These are phyloP conservation scores for Tupiocoris notatus DNA, from an alignment of 2,888 invertebrate species.

Conservation along the genomic window DNA sequence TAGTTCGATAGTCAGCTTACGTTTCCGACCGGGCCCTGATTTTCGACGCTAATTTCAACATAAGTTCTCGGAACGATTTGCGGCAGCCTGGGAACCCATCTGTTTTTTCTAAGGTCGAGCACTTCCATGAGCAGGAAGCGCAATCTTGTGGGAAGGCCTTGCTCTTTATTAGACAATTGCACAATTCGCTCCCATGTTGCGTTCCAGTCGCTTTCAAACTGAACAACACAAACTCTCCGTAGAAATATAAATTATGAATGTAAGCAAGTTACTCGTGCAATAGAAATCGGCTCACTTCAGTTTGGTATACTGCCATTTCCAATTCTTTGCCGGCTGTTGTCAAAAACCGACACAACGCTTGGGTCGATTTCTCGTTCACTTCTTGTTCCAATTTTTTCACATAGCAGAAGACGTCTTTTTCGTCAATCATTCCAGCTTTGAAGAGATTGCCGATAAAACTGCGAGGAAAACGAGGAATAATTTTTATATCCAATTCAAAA, in stretches of 20 bases:
- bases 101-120: constrained; percentile 44
- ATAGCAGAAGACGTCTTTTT: constrained; percentile 42
- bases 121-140: constrained; percentile 45
- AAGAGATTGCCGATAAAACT: constrained; percentile 45
- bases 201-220: constrained; percentile 45
- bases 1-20: neutral
- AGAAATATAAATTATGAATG: too few relatives aligned
- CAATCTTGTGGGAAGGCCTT: constrained; percentile 32
- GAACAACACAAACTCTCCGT: too few relatives aligned
- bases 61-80: constrained; percentile 31
- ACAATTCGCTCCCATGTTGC: constrained; percentile 43
- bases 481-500: neutral
- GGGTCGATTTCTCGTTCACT: constrained; percentile 41
- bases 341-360: constrained; percentile 33
- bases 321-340: constrained; percentile 41
- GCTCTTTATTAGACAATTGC: constrained; percentile 39
- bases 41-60: constrained; percentile 33
- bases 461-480: neutral
- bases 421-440: constrained; percentile 42
- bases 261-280: too few relatives aligned
- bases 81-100: constrained; percentile 37
- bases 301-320: constrained; percentile 40
- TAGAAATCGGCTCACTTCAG: constrained; percentile 43
- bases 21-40: constrained; percentile 1
- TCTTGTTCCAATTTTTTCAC: constrained; percentile 44